Evolutionary conservation across 2,888 invertebrate genomes (phyloP).

Genomic region (Eulithis prunata): DNA sequence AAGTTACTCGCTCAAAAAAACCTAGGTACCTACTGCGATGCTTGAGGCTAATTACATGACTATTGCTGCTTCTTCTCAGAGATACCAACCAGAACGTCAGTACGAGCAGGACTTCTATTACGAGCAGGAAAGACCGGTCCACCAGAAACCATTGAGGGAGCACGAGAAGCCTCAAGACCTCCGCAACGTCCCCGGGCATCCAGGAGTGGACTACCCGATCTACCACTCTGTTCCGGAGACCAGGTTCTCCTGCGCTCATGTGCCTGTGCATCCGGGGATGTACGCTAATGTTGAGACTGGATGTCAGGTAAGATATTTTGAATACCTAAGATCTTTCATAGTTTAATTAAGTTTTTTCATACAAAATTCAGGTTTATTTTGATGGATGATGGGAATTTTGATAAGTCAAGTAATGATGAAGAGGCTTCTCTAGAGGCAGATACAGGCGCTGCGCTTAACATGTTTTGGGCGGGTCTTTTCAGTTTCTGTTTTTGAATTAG

Average conservation of each 20-base stretch:
- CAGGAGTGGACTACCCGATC: constrained; percentile 93
- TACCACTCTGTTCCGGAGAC: constrained; percentile 91
- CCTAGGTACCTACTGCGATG: neutral
- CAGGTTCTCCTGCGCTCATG: constrained; percentile 90
- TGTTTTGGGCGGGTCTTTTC: too few relatives aligned
- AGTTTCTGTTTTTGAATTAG: too few relatives aligned
- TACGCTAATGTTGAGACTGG: constrained; percentile 96
- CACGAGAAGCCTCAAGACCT: constrained; percentile 90
- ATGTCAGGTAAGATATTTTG: constrained; percentile 85
- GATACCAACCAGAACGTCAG: constrained; percentile 66
- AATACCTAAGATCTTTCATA: too few relatives aligned
- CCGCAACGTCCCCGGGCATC: constrained; percentile 90
- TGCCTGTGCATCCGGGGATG: constrained; percentile 93
- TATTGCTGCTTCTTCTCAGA: constrained; percentile 47
- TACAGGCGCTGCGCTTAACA: too few relatives aligned
- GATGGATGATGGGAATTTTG: too few relatives aligned
- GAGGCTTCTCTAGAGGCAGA: too few relatives aligned
- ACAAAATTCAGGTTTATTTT: too few relatives aligned
- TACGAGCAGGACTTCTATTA: constrained; percentile 67
- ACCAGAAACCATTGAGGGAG: constrained; percentile 77
- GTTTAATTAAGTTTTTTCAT: too few relatives aligned
- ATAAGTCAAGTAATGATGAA: too few relatives aligned
- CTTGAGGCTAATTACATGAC: neutral
- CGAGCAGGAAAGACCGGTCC: constrained; percentile 65
- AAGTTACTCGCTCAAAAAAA: too few relatives aligned